Evolutionary conservation across 2,888 invertebrate species (phyloP), one percentile per base, ranked within the genome.

Genomic region (Melanostoma scalare): DNA sequence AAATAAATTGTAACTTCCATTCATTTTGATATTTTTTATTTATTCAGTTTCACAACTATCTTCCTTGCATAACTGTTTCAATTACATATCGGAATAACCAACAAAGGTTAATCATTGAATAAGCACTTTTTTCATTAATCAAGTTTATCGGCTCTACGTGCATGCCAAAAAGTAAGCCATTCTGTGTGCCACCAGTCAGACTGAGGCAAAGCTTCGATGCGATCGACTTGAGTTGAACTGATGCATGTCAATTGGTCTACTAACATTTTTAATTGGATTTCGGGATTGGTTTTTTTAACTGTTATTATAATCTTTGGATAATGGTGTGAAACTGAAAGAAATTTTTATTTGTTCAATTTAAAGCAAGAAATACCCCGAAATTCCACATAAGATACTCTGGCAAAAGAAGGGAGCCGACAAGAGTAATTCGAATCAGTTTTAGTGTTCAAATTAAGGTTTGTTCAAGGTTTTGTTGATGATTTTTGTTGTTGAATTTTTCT

Each of bases 221-320:
- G 60, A 79, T 72, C 61, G 67, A 78, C 84, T 75, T 79, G 60
- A 75, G 60, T 71, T 55, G 8, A 44, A 67, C 71, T 79, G 79
- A 79, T 75, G 74, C 84, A 84, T 84, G 75, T 79, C 84, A 84
- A 84, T 84, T 84, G 79, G 74, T 79, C 79, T 75, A 79, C 35
- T 84, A 75, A 79, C 55, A 50, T 65, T 74, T 74, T 84, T 84
- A 84, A 84, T 84, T 84, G 84, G 84, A 75, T 84, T 84, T 84
- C 71, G 38, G 68, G 48, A 48, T 61, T 35, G 10, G 71, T 63
- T 56, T 42, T 38, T 20, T 40, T 44, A 38, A 38, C 40, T 67
- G 10, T 52, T 79, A 55, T 61, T 36, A 67, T 74, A 63, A 74
- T 79, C 20, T 38, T 4, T 20, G 68, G 79, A 79, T 79, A 75